Base-by-base conservation (phyloP, 2,113 vertebrate genomes). In the Labeo catla region DNA sequence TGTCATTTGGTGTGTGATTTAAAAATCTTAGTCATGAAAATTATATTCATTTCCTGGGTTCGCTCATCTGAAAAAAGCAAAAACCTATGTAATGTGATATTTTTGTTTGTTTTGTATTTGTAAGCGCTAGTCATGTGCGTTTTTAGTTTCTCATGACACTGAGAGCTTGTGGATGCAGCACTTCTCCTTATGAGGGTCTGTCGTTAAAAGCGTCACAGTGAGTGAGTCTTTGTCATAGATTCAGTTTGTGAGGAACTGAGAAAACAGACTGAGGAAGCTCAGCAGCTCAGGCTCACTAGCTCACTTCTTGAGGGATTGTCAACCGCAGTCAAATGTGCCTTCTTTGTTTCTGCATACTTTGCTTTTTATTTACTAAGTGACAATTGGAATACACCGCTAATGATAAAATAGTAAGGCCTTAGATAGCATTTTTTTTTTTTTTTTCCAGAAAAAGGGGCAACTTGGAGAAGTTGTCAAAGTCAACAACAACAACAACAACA, bases 231-330 rank as follows among this genome's bases (percentile, higher is more conserved):
- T 80, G 21, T 63, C 16, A 12, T n/a, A 3, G 21, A 59, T 28
- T 79, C 76, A 0, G 76, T 43, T 19, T 5, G 7, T n/a, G 57
- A 63, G 57, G 77, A 80, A 80, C 36, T 47, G 77, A 80, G 77
- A 80, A 9, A 45, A 10, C 4, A 4, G 19, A 43, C 21, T 45
- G 77, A 80, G 77, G 77, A 80, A 80, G 77, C 59, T 15, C 6
- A 4, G 74, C 68, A 19, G 9, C 68, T 21, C 15, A 72, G 74
- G 13, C 74, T 13, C 21, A 61, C 57, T 9, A n/a, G 21, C 11
- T 45, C 19, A 8, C n/a, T 61, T 61, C 57, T 59, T 59, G 7
- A 59, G 19, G 8, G 54, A 59, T 8, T 21, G 7, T 59, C 54
- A 43, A 70, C 7, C 66, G 1, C 63, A 39, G 36, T 43, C 39